These are phyloP conservation scores for Manis javanica DNA, from an alignment of 2,797 vertebrate genomes.

Conservation along the genomic window DNA sequence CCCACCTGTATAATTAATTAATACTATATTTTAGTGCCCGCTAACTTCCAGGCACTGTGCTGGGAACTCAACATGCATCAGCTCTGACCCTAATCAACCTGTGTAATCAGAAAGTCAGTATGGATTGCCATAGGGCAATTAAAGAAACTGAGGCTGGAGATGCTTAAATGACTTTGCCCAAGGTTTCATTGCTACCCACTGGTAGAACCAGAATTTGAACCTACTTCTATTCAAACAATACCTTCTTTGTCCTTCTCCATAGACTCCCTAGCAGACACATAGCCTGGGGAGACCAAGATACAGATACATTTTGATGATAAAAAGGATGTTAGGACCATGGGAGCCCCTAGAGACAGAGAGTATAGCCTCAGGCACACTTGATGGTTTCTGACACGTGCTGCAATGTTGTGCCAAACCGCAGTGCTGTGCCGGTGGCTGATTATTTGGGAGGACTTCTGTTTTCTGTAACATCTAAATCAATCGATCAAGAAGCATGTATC, in stretches of 20 bases:
- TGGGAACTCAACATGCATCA: background rate
- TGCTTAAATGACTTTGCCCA: background rate
- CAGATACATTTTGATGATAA: background rate
- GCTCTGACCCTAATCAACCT: background rate
- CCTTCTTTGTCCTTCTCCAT: background rate
- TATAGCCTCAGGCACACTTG: background rate
- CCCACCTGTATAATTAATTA: background rate
- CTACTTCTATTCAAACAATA: background rate
- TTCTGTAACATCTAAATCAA: slow-evolving; percentile 16
- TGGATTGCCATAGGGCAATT: background rate
- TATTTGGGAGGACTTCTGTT: background rate
- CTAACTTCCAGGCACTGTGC: background rate
- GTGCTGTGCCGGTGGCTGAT: background rate
- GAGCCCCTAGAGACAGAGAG: background rate
- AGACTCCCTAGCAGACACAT: background rate
- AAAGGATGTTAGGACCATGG: background rate
- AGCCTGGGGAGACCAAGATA: background rate
- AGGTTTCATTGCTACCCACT: background rate
- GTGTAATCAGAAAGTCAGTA: background rate
- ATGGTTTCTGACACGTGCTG: background rate
- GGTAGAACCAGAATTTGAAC: background rate
- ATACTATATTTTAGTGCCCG: background rate
- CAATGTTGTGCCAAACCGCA: background rate
- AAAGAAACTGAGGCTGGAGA: background rate
- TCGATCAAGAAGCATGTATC: background rate